Base-by-base conservation (phyloP, 2,797 vertebrate species). In the Gobio occitaniae region DNA sequence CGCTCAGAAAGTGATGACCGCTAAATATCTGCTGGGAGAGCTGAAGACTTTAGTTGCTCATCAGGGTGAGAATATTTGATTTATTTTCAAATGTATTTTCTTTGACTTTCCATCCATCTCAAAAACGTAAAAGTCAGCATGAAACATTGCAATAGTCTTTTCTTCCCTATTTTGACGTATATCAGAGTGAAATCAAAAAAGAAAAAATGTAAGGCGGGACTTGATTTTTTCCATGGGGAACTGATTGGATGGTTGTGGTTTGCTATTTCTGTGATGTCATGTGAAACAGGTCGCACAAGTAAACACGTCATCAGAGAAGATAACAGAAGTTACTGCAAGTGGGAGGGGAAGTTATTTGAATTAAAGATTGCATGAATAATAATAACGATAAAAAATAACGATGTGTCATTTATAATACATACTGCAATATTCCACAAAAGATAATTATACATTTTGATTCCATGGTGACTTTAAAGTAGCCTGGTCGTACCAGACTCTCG, bases 1-100 rank as follows among this genome's bases (percentile, higher is more conserved):
- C 2, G 91, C 91, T 0, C 88, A 87, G 74, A 95, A 93, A 88
- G 86, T 95, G 76, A 93, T 89, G 92, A 95, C 92, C 0, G 71
- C 96, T n/a, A 96, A 93, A 70, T 92, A 93, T 86, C 94, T 98
- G 63, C 83, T 98, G 81, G 92, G 92, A 87, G 96, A 99, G 84
- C 96, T 99, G 69, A 94, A 88, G 85, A 68, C 91, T 52, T 87
- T 93, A 86, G 91, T 94, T 2, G 82, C 91, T 3, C 92, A 91
- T 84, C 90, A 92, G 92, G 95, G 93, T 94, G 83, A 90, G 78
- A 78, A 78, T 63, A 69, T 25, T 15, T 5, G 0, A 48, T 65
- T 48, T 63, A 63, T 63, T 61, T 61, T 61, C n/a, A 25, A 5
- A 47, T 47, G 11, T 47, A 1, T 47, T 25, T 21, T 36, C 2